Percentiles rank a stretch among this genome's conserved stretches.
Conservation (phyloP, 2,888 invertebrate genomes). For the Eupithecia centaureata region DNA sequence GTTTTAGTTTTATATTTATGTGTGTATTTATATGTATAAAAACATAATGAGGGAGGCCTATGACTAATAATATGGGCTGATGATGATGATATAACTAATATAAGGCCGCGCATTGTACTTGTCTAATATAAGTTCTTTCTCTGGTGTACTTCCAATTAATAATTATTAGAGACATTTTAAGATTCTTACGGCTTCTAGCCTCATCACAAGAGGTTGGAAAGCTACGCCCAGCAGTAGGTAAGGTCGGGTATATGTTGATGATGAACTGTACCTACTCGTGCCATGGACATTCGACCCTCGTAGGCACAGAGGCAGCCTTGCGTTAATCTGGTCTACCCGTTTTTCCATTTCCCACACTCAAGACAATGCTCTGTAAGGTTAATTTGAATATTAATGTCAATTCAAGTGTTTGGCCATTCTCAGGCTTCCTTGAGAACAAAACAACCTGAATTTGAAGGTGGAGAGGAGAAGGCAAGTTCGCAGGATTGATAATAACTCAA, state of each 20-base stretch:
- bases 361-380: slow-evolving; percentile 33
- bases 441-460: neutral
- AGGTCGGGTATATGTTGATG: too few species aligned
- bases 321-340: neutral
- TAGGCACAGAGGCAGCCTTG: neutral
- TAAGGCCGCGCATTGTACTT: too few species aligned
- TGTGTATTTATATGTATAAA: too few species aligned
- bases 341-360: slow-evolving; percentile 17
- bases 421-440: slow-evolving; percentile 18
- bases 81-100: too few species aligned
- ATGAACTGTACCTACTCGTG: neutral
- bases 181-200: too few species aligned
- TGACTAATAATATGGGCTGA: too few species aligned
- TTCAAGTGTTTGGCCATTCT: slow-evolving; percentile 36
- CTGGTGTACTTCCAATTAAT: too few species aligned
- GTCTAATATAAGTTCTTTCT: too few species aligned
- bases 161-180: too few species aligned
- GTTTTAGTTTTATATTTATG: too few species aligned
- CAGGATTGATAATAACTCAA: neutral
- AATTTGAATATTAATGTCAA: slow-evolving; percentile 38
- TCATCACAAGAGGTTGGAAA: too few species aligned
- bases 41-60: too few species aligned
- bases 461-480: neutral
- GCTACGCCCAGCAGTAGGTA: neutral
- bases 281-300: neutral